A percentile compares a stretch with the other conserved stretches of the same genome.
Evolutionary conservation across 1,140 invertebrate species (phyloP).

Genomic region (Drosophila azteca): DNA sequence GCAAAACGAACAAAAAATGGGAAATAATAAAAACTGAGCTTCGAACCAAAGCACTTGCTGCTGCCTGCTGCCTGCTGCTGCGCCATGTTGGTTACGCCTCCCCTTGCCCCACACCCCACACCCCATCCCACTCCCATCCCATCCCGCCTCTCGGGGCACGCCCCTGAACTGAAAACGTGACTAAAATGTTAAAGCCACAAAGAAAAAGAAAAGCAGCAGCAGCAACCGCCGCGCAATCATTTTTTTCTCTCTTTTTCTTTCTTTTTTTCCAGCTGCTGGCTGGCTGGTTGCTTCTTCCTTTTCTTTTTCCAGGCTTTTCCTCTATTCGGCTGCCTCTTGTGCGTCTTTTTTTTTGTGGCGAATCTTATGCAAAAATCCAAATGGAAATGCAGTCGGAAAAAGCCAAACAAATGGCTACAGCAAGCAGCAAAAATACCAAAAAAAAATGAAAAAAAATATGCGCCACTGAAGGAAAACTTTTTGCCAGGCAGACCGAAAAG

Average conservation of each 20-base stretch:
- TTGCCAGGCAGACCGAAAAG: constrained; percentile 6
- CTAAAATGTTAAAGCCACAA: constrained; percentile 76
- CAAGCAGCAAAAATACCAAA: constrained; percentile 12
- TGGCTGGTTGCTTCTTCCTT: constrained; percentile 9
- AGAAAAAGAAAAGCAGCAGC: constrained; percentile 67
- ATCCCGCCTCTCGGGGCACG: not conserved
- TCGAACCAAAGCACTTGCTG: constrained; percentile 65
- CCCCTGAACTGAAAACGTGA: constrained; percentile 61
- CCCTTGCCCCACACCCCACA: constrained; percentile 10
- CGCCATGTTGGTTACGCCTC: constrained; percentile 75
- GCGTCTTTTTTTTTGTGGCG: constrained; percentile 16
- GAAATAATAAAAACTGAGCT: constrained; percentile 69
- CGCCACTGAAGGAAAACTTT: constrained; percentile 27
- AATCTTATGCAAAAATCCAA: constrained; percentile 77
- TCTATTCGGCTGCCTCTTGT: not conserved
- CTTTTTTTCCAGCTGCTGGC: constrained; percentile 3
- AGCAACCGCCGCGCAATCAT: constrained; percentile 65
- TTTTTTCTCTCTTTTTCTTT: constrained; percentile 26
- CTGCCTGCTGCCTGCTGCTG: constrained; percentile 30
- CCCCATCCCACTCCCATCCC: not conserved
- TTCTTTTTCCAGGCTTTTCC: constrained; percentile 24
- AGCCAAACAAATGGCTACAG: constrained; percentile 36
- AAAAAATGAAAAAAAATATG: constrained; percentile 12
- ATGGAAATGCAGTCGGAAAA: constrained; percentile 60
- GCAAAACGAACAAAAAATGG: constrained; percentile 16